phyloP scores from a whole-genome alignment of 1,140 invertebrate genomes.

The Drosophila tristis region DNA sequence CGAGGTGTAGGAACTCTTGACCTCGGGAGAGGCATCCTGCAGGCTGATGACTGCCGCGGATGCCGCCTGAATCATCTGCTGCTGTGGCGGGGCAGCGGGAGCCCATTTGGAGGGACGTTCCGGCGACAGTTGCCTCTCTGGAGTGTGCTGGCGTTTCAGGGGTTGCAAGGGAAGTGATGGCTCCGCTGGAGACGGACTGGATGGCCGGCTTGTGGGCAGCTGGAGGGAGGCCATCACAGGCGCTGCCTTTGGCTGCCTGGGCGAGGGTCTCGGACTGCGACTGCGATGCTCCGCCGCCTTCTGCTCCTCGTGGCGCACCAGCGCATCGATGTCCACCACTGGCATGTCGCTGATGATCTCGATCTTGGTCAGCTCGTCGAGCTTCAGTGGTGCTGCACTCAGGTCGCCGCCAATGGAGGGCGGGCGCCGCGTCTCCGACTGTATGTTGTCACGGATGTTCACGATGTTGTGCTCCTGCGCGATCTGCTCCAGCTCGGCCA shows the following conservation, averaged over 20 bases:
- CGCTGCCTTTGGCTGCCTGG: conserved; percentile 63
- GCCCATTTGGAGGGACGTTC: conserved; percentile 47
- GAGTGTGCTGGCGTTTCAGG: conserved; percentile 74
- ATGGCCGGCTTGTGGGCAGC: conserved; percentile 54
- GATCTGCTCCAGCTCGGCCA: conserved; percentile 65
- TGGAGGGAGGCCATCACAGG: conserved; percentile 58
- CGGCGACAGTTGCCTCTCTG: conserved; percentile 65
- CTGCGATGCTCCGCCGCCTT: conserved; percentile 71
- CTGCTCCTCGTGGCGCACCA: conserved; percentile 57
- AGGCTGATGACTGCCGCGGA: conserved; percentile 28
- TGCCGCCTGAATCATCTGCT: background rate
- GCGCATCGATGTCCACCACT: conserved; percentile 65
- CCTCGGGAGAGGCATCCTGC: conserved; percentile 55
- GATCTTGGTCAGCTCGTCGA: conserved; percentile 70
- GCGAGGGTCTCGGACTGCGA: conserved; percentile 61
- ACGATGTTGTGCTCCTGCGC: conserved; percentile 70
- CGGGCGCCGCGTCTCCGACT: conserved; percentile 61
- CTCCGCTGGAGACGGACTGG: conserved; percentile 35
- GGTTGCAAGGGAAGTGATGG: conserved; percentile 14
- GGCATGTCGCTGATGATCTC: conserved; percentile 63
- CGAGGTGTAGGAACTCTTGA: conserved; percentile 68
- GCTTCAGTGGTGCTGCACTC: conserved; percentile 41
- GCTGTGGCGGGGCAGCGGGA: conserved; percentile 4
- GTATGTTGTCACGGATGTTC: conserved; percentile 72
- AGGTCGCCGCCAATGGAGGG: conserved; percentile 64